A percentile compares a stretch with the other conserved stretches of the same genome.
phyloP scores from a whole-genome alignment of 2,888 invertebrate species.

The Acrocyrtus sp. region DNA sequence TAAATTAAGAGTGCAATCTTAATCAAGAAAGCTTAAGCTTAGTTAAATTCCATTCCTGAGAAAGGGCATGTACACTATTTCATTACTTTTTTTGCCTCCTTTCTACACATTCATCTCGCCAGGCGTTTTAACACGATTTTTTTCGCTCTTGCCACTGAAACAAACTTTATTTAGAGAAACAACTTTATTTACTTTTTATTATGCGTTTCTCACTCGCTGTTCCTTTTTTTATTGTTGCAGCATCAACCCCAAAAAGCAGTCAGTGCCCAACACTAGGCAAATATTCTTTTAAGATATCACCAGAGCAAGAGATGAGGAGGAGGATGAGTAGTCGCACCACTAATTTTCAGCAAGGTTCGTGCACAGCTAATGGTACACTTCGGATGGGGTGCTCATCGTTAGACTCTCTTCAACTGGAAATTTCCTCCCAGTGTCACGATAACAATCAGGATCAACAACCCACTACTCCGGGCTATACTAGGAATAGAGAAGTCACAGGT shows the following conservation, averaged over 20 bases:
- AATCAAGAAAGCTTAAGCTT: neutral
- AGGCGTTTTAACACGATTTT: too few relatives aligned
- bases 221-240: conserved; percentile 70
- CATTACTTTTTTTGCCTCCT: too few relatives aligned
- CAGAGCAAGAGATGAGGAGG: neutral
- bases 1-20: conserved; percentile 35
- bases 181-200: neutral
- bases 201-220: neutral
- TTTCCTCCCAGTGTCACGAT: conserved; percentile 31
- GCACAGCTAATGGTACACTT: conserved; percentile 33
- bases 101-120: too few relatives aligned
- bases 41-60: too few relatives aligned
- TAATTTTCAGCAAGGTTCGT: conserved; percentile 11
- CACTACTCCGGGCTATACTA: conserved; percentile 1
- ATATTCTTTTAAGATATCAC: conserved; percentile 67
- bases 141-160: too few relatives aligned
- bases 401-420: conserved; percentile 55
- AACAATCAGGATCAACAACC: conserved; percentile 16
- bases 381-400: conserved; percentile 54
- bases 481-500: conserved; percentile 44
- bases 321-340: too few relatives aligned
- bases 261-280: conserved; percentile 85
- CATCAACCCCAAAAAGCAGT: conserved; percentile 82
- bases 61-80: too few relatives aligned
- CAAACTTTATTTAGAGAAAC: neutral